phyloP scores from a whole-genome alignment of 2,113 vertebrate species.

The Psephotus haematonotus region DNA sequence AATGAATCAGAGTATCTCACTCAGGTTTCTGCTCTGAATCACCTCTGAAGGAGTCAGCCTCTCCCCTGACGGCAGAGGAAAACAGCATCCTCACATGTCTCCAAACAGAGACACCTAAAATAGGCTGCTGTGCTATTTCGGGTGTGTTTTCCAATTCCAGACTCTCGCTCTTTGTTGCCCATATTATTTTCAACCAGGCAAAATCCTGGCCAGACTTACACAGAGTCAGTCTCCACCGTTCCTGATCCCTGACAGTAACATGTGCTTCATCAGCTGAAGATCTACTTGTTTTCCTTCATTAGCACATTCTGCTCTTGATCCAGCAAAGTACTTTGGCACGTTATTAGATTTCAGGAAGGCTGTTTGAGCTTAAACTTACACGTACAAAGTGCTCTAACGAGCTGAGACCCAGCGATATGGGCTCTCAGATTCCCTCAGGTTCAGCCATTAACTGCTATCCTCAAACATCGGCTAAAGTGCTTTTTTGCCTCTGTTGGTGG shows the following conservation, averaged over 20 bases:
- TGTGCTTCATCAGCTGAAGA: not conserved
- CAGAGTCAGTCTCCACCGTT: not conserved
- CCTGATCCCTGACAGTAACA: not conserved
- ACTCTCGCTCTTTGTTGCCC: not conserved
- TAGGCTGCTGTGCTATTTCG: not conserved
- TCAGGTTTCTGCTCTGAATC: not conserved
- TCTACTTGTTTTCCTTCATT: not conserved
- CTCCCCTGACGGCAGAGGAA: not conserved
- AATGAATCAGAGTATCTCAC: not conserved
- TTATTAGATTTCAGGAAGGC: constrained; percentile 40
- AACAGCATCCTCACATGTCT: not conserved
- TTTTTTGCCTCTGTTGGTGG: not conserved
- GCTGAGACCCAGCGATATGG: not conserved
- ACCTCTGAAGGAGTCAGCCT: not conserved
- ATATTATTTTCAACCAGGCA: not conserved
- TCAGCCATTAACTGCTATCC: constrained; percentile 1
- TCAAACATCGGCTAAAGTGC: not conserved
- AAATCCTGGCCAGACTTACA: not conserved
- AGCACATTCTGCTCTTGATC: constrained; percentile 46
- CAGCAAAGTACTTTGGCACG: constrained; percentile 29
- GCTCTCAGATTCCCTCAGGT: constrained; percentile 4
- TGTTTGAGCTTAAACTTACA: not conserved
- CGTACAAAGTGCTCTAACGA: not conserved
- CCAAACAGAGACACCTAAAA: not conserved
- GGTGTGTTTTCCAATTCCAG: not conserved